Evolutionary conservation across 2,113 vertebrate genomes (phyloP).

Genomic region (Urocolius indicus): DNA sequence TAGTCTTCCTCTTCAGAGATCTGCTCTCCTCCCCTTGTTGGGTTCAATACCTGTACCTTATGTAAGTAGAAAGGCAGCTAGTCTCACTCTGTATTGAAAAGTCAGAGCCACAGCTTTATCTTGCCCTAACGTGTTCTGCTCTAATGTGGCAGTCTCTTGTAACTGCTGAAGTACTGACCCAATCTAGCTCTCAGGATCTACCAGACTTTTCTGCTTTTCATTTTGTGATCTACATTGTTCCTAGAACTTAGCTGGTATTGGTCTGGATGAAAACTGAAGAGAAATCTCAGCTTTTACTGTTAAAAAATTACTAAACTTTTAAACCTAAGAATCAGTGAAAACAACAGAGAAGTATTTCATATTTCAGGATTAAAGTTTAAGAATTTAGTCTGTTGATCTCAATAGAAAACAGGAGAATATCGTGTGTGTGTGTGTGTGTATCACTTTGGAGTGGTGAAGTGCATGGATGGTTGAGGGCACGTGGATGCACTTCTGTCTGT

Average conservation of each 20-base stretch:
- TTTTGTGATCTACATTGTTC: not conserved
- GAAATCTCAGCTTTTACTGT: not conserved
- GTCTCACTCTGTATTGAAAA: not conserved
- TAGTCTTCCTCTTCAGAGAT: not conserved
- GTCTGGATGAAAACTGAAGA: not conserved
- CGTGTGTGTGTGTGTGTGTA: not conserved
- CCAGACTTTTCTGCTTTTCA: not conserved
- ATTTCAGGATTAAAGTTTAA: not conserved
- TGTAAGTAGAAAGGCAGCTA: not conserved
- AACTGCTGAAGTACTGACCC: not conserved
- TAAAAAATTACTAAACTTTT: not conserved
- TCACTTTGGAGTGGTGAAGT: not conserved
- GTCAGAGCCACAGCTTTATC: not conserved
- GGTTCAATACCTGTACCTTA: not conserved
- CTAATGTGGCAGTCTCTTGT: not conserved
- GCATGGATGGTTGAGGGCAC: not conserved
- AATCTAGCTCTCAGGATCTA: not conserved
- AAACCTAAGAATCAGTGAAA: not conserved
- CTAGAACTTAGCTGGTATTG: not conserved
- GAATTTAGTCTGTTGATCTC: not conserved
- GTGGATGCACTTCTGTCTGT: not conserved
- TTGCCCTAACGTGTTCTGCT: not conserved
- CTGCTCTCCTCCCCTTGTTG: not conserved
- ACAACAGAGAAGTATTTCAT: not conserved
- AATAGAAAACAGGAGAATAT: not conserved